Percentiles rank a stretch among this genome's conserved stretches.
Conservation (phyloP, 2,797 vertebrate genomes). For the Bucorvus abyssinicus region DNA sequence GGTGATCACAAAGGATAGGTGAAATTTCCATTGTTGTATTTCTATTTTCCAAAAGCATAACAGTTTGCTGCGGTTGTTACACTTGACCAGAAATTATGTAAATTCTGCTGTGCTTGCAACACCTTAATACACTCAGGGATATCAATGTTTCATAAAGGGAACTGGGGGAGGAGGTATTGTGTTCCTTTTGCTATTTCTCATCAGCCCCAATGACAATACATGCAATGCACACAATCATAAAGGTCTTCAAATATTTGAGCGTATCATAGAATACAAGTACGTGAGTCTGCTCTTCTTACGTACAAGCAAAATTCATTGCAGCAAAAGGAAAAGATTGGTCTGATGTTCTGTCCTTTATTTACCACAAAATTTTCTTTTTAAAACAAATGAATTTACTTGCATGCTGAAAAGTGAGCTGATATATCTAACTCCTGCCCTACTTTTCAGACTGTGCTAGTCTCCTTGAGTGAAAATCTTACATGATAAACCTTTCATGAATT, state of each 20-base stretch:
- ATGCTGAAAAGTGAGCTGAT: neutral
- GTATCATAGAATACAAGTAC: neutral
- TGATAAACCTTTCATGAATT: constrained; percentile 61
- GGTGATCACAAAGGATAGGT: neutral
- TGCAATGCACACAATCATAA: neutral
- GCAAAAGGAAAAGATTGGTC: neutral
- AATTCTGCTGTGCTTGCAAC: neutral
- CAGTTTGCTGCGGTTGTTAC: neutral
- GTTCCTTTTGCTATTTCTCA: neutral
- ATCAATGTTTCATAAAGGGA: neutral
- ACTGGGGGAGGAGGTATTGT: neutral
- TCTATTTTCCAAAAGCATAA: neutral
- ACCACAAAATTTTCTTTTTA: neutral
- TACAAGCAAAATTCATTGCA: neutral
- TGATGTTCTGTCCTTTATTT: neutral
- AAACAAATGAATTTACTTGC: neutral
- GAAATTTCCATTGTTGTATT: neutral
- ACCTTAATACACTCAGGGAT: neutral
- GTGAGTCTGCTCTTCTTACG: neutral
- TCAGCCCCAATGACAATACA: neutral
- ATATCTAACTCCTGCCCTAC: constrained; percentile 19
- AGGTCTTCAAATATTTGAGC: neutral
- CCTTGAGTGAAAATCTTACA: neutral
- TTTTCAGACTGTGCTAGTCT: neutral
- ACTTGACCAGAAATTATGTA: neutral